Evolutionary conservation across 2,888 invertebrate species (phyloP), one percentile per base, ranked within the genome.

Genomic region (Apamea monoglypha): DNA sequence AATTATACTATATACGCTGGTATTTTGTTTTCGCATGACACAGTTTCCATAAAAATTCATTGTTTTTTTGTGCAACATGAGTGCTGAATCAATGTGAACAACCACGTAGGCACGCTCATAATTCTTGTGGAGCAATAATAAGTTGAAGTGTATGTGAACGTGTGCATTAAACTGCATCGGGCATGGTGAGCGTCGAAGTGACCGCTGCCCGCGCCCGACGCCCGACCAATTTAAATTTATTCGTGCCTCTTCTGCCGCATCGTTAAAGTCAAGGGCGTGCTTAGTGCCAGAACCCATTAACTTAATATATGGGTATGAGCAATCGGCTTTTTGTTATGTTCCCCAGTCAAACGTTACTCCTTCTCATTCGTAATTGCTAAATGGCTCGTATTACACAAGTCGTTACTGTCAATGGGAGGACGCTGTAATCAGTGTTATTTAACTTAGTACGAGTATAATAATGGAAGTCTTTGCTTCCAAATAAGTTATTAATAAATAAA

Each of bases 191-290:
- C 72, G 83, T 82, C 82, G 73, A 82, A 82, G 80, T 82, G 88
- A 86, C 87, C 85, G 78, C 78, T 81, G 69, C 32, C 80, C 83
- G 83, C 76, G 81, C 29, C 85, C 78, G 84, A 84, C 84, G 83
- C 83, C 88, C 88, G 88, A 92, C 92, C 93, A 94, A 95, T 95
- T 95, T 94, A 95, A 95, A 95, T 94, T 95, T 95, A 94, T 95
- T 94, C 91, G 92, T 93, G 93, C 91, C 92, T 91, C 90, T 88
- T 92, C 87, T 89, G 91, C 94, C 91, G 90, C 93, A 92, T 95
- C 94, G 94, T 95, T 95, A 94, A 92, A 94, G 92, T 94, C 92
- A 94, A 94, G 95, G 94, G 94, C 93, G 93, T 93, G 93, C 92
- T 94, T 93, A 92, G 92, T 92, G 91, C 92, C 92, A 92, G 92